Evolutionary conservation across 2,888 invertebrate species (phyloP), one percentile per base, ranked within the genome.

Genomic region (Merodon equestris): DNA sequence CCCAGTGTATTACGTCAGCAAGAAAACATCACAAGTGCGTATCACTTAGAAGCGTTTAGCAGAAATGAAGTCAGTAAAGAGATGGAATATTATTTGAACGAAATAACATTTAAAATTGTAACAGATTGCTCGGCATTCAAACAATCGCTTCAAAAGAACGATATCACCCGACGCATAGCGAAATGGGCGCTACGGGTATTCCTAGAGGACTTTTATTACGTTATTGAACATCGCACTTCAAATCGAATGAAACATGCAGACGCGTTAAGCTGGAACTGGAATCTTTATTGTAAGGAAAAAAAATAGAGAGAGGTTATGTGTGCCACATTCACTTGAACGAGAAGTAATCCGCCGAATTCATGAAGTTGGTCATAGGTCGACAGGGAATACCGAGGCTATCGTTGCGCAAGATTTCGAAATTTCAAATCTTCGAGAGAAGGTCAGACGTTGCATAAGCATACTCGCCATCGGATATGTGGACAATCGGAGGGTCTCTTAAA

Each of bases 401-500:
- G 53, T 63, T n/a, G 50, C 42, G 12, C 36, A 50, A 34, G 63
- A 53, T 12, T 61, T 44, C 13, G 50, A 15, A 10, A 45, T 61
- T 0, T 18, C 54, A 9, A 71, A 71, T 14, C 47, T 63, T 0
- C 14, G 54, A 17, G 48, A 71, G 27, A 61, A 54, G 18, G 5
- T 15, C 0, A 63, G 53, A 10, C 13, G 1, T 19, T 54, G 36
- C 14, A 44, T 51, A 2, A 19, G 36, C 18, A 75, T 73, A 1
- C 36, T 70, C 14, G 38, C 54, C 13, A 44, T 9, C 13, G 17
- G 15, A 74, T 64, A 36, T 18, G 13, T 10, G 70, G 64, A 14
- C 61, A 64, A 12, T 14, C 63, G 13, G 70, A 74, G 40, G 74
- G 58, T 9, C 45, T 36, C 15, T 63, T 73, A 9, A 50, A 63